Evolutionary conservation across 2,888 invertebrate genomes (phyloP).

Genomic region (Pterostichus niger): DNA sequence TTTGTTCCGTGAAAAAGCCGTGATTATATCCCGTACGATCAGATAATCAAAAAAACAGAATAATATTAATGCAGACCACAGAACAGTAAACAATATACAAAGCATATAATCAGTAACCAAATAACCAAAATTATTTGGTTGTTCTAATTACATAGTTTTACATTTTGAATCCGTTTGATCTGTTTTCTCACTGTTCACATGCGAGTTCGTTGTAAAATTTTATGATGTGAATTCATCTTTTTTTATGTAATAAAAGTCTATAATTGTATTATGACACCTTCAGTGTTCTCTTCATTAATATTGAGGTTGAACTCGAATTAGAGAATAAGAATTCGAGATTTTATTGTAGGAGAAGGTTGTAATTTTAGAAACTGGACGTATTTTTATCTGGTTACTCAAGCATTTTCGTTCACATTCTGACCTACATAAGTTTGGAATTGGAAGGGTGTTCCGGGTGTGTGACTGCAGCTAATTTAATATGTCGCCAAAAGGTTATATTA

Average conservation of each 20-base stretch:
- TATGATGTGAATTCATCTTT: background rate
- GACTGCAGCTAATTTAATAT: no score
- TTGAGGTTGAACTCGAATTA: background rate
- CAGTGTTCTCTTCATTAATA: background rate
- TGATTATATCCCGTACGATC: slow-evolving; percentile 2
- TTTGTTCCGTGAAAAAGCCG: slow-evolving; percentile 2
- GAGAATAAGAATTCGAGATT: background rate
- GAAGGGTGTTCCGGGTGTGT: slow-evolving; percentile 9
- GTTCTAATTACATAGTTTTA: slow-evolving; percentile 3
- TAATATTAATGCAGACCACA: background rate
- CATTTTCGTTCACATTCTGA: slow-evolving; percentile 1
- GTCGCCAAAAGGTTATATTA: no score
- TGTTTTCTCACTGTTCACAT: background rate
- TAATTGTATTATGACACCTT: slow-evolving; percentile 4
- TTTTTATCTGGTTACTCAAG: slow-evolving; percentile 20
- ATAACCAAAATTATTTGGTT: slow-evolving; percentile 12
- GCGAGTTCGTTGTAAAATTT: background rate
- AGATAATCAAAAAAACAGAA: slow-evolving; percentile 13
- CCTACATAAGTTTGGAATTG: slow-evolving; percentile 13
- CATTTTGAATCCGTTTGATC: background rate
- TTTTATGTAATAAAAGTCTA: background rate
- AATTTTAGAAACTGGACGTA: slow-evolving; percentile 7
- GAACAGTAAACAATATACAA: slow-evolving; percentile 23
- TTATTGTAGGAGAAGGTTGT: slow-evolving; percentile 2
- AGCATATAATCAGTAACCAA: slow-evolving; percentile 21